A percentile compares a stretch with the other conserved stretches of the same genome.
Evolutionary conservation across 2,113 vertebrate genomes (phyloP).

Genomic region (Tyrannus savana): DNA sequence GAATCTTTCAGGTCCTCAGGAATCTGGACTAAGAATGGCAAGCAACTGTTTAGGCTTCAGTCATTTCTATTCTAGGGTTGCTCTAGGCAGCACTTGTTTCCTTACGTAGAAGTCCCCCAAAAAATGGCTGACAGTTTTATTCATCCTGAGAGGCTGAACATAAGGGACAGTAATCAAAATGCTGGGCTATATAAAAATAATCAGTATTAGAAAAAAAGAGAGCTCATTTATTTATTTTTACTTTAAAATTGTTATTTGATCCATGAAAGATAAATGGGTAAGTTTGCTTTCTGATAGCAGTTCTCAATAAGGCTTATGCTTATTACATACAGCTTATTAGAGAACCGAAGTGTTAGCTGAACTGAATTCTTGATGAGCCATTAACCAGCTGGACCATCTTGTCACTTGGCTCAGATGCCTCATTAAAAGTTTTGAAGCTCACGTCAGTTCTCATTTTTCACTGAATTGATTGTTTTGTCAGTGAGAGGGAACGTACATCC

Average conservation of each 20-base stretch:
- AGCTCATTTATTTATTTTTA: background rate
- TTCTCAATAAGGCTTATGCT: background rate
- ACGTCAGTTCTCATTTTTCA: background rate
- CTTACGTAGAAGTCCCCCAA: background rate
- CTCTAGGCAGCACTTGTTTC: slow-evolving; percentile 10
- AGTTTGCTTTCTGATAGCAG: background rate
- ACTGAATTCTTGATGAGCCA: slow-evolving; percentile 34
- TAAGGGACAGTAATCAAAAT: background rate
- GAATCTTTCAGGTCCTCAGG: slow-evolving; percentile 33
- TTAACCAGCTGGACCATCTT: slow-evolving; percentile 36
- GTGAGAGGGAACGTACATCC: background rate
- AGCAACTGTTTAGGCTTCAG: slow-evolving; percentile 56
- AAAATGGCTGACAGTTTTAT: background rate
- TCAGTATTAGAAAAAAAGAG: background rate
- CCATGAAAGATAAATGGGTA: background rate
- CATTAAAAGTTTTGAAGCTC: slow-evolving; percentile 18
- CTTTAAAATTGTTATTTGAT: background rate
- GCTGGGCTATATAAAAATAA: background rate
- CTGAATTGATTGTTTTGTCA: background rate
- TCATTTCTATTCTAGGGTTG: slow-evolving; percentile 54
- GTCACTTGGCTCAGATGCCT: slow-evolving; percentile 41
- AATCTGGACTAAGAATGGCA: slow-evolving; percentile 44
- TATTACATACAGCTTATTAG: slow-evolving; percentile 28
- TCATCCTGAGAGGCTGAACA: background rate
- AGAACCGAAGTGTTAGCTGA: slow-evolving; percentile 2